These are phyloP conservation scores for Epicauta chinensis DNA, from an alignment of 1,140 invertebrate genomes.

Conservation along the genomic window DNA sequence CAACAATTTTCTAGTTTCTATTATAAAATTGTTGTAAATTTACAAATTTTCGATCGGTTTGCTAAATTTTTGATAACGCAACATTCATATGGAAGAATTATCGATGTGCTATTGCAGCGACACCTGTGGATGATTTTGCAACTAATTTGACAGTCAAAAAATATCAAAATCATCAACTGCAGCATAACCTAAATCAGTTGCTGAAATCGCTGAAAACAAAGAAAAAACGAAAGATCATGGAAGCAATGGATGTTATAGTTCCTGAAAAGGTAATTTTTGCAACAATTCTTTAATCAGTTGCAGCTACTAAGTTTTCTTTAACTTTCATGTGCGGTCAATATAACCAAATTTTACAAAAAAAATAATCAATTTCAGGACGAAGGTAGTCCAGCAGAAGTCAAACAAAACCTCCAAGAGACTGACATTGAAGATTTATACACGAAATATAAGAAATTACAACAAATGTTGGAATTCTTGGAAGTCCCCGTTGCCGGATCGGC, in stretches of 20 bases:
- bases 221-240: constrained; percentile 47
- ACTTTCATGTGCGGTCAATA: not conserved
- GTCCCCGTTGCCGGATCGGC: constrained; percentile 91
- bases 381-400: constrained; percentile 50
- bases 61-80: too few relatives aligned
- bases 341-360: constrained; percentile 14
- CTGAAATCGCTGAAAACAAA: not conserved
- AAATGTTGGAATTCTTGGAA: constrained; percentile 84
- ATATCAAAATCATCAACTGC: constrained; percentile 26
- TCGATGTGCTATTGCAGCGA: too few relatives aligned
- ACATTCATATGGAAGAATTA: too few relatives aligned
- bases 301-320: not conserved
- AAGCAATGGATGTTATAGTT: constrained; percentile 63
- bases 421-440: constrained; percentile 90
- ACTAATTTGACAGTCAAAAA: not conserved
- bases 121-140: too few relatives aligned
- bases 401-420: constrained; percentile 62
- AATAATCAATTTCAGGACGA: constrained; percentile 49
- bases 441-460: constrained; percentile 91
- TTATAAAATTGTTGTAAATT: too few relatives aligned
- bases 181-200: constrained; percentile 5
- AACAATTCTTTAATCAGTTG: not conserved
- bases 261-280: constrained; percentile 57
- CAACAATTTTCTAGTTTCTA: too few relatives aligned
- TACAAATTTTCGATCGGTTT: too few relatives aligned